A percentile compares a stretch with the other conserved stretches of the same genome.
Conservation (phyloP, 1,140 invertebrate species). For the Mylabris phalerata region DNA sequence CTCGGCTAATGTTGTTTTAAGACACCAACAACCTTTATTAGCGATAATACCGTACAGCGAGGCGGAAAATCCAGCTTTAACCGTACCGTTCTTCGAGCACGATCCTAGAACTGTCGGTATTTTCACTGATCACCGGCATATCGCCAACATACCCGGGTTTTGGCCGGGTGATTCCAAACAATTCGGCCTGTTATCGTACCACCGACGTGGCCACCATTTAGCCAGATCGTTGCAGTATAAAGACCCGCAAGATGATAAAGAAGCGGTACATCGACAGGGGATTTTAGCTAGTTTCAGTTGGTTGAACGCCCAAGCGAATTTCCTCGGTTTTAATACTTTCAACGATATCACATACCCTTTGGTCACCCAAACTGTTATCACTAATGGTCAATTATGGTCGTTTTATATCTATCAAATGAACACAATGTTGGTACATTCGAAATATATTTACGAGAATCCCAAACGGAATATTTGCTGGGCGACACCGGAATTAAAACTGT, state of each 20-base stretch:
- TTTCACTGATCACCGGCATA: constrained; percentile 48
- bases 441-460: constrained; percentile 55
- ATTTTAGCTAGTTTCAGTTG: constrained; percentile 72
- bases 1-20: constrained; percentile 55
- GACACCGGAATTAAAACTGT: constrained; percentile 64
- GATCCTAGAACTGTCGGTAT: constrained; percentile 54
- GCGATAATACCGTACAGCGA: constrained; percentile 53
- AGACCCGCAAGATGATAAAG: constrained; percentile 49
- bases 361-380: constrained; percentile 74
- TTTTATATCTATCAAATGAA: constrained; percentile 88
- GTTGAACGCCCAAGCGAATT: constrained; percentile 71
- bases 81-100: constrained; percentile 50
- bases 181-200: constrained; percentile 69
- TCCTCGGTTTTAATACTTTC: constrained; percentile 77
- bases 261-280: constrained; percentile 62
- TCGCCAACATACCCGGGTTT: constrained; percentile 69
- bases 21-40: constrained; percentile 50
- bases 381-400: constrained; percentile 75
- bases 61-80: constrained; percentile 47
- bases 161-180: constrained; percentile 70
- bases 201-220: constrained; percentile 52
- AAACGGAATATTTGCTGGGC: constrained; percentile 76
- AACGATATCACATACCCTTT: constrained; percentile 86
- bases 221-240: constrained; percentile 34
- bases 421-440: constrained; percentile 60